Base-by-base conservation (phyloP, 2,797 vertebrate genomes). In the Cyclura pinguis region DNA sequence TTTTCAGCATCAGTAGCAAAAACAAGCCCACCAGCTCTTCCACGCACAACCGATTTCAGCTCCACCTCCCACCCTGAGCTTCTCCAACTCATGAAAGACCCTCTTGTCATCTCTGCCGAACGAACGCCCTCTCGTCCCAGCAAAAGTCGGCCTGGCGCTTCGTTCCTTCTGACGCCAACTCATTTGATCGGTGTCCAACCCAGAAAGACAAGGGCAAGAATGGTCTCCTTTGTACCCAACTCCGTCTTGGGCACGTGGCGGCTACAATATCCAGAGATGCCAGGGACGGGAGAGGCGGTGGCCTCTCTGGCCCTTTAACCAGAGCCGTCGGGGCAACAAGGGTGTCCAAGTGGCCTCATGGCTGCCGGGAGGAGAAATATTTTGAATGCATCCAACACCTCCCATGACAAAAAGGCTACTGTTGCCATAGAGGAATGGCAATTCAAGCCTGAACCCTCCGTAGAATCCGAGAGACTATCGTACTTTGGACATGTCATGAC, bases 361-460 rank as follows among this genome's bases (percentile, higher is more conserved):
- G 84, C 67, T 85, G 29, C 84, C 84, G 72, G 52, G 18, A 50
- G 38, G 47, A 69, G 84, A 72, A 85, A 85, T 47, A 72, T n/a
- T 72, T 72, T 69, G 84, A 50, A 72, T 52, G 29, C 14, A 32
- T 69, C 12, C 22, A n/a, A 85, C 7, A 52, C 67, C 84, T 52
- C 47, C 18, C 47, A 24, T 69, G 20, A 72, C 83, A 85, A 12
- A 72, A n/a, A 9, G n/a, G 67, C 64, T 6, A n/a, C 42, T 52
- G 84, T 85, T 32, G 52, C 10, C 52, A 52, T 52, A 52, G 52
- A 52, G 42, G 42, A 47, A 47, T 47, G 42, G 52, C 52, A 52
- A 52, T 9, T 52, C 52, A 2, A 12, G 52, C 7, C 52, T 52
- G 52, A 52, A 52, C 52, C 10, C 52, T 52, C 52, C 2, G 7